Base-by-base conservation (phyloP, 2,113 vertebrate species). In the Haliaeetus leucogaster region DNA sequence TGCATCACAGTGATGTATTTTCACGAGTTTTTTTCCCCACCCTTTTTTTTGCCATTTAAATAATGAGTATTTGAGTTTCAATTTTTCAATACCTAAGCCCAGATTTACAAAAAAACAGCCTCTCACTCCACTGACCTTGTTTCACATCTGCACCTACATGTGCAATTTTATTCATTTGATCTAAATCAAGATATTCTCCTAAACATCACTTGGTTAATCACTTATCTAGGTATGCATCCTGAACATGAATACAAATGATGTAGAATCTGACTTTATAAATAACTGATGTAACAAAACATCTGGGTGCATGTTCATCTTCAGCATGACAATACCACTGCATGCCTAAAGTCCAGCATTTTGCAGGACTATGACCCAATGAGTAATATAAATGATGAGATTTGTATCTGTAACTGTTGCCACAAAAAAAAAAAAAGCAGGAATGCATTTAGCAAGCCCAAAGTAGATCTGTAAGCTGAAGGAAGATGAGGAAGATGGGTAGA, bases 11-110 rank as follows among this genome's bases (percentile, higher is more conserved):
- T 34, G 8, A 63, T 56, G 7, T 15, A 26, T 53, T 27, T 23
- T 58, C 0, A 0, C 18, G 18, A 3, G 2, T 0, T 9, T 43
- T 63, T 27, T 9, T 11, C 4, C 5, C 2, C 18, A 6, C 19
- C 2, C 2, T 9, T 11, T 6, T 6, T 38, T 32, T 11, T 18
- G 2, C 5, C 10, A 23, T 63, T 79, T 74, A 43, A 81, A 56
- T 58, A 2, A 0, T 30, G 16, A 70, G 3, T 36, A 58, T 13
- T 65, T 74, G 11, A 40, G 9, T 58, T 87, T 84, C 36, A 61
- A 5, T 36, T 40, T 52, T 61, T 43, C 30, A 47, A 12, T 25
- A 47, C 2, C 10, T 29, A 62, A 92, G 10, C 9, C 10, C 16
- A 89, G 26, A 72, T 59, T 83, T 91, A 61, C 6, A 29, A 70